Percentiles rank a stretch among this genome's conserved stretches.
phyloP scores from a whole-genome alignment of 2,797 vertebrate genomes.

The Pachyuromys duprasi region DNA sequence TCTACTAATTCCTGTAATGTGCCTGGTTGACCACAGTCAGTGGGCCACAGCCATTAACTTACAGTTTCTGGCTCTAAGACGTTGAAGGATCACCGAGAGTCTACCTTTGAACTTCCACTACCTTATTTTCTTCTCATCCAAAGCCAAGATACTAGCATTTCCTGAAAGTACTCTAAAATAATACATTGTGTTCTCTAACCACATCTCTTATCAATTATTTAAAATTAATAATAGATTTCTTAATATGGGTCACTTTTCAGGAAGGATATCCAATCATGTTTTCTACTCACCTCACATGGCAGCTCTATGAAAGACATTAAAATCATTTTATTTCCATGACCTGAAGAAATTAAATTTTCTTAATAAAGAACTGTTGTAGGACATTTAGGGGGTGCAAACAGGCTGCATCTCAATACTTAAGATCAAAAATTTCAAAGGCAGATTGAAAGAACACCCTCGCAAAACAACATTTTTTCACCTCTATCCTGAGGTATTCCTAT shows the following conservation, averaged over 20 bases:
- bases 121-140: slow-evolving; percentile 43
- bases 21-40: neutral
- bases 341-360: neutral
- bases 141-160: neutral
- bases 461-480: neutral
- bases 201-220: neutral
- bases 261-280: neutral
- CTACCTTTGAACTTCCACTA: neutral
- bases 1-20: neutral
- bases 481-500: neutral
- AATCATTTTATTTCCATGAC: neutral
- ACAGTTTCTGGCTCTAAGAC: neutral
- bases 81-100: neutral
- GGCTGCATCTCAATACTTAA: neutral
- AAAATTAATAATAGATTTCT: neutral
- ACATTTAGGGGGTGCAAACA: neutral
- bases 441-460: neutral
- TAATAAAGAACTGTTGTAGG: neutral
- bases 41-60: neutral
- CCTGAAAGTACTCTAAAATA: neutral
- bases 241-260: neutral
- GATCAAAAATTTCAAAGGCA: neutral
- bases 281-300: neutral
- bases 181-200: neutral
- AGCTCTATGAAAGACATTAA: neutral